Evolutionary conservation across 2,888 invertebrate genomes (phyloP), one percentile per base, ranked within the genome.

Genomic region (Nudaria mundana): DNA sequence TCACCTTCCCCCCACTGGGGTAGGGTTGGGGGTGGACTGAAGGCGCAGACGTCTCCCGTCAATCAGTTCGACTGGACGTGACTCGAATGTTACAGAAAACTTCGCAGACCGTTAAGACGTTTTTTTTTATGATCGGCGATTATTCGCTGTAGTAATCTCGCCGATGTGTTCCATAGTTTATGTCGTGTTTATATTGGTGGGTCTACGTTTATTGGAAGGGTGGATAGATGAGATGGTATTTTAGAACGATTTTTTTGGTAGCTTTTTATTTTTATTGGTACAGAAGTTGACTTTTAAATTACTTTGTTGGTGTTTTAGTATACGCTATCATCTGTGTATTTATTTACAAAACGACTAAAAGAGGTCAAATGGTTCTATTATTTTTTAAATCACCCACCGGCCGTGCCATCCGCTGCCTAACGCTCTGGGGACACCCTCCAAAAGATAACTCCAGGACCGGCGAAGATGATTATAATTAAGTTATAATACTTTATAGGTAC

Each of bases 21-120:
- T 56, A 52, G 57, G 58, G 38, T 30, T n/a, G 40, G 48, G 47
- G 50, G 56, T 55, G 52, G 44, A 60, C 48, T 53, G 61, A 66
- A 75, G 81, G 82, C 77, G 81, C 76, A 78, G 81, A 81, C 84
- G 86, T 86, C 86, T 83, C 84, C 75, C 86, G 87, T 88, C 87
- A 88, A 88, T 88, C 87, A 88, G 86, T 81, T 81, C 73, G 73
- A 58, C 50, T 56, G 67, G 76, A 88, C 89, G 89, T 89, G 89
- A 78, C 76, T 71, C 63, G 88, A 82, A 88, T 88, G 68, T 62
- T 63, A 54, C 44, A 56, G 56, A 59, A 56, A 64, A 61, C 53
- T 70, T 70, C 57, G 69, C 70, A 68, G 71, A 63, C 63, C 66
- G 61, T 60, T 78, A 76, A 59, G 56, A 44, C 74, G 75, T 63